phyloP scores from a whole-genome alignment of 2,888 invertebrate genomes.

The Lasioglossum morio region DNA sequence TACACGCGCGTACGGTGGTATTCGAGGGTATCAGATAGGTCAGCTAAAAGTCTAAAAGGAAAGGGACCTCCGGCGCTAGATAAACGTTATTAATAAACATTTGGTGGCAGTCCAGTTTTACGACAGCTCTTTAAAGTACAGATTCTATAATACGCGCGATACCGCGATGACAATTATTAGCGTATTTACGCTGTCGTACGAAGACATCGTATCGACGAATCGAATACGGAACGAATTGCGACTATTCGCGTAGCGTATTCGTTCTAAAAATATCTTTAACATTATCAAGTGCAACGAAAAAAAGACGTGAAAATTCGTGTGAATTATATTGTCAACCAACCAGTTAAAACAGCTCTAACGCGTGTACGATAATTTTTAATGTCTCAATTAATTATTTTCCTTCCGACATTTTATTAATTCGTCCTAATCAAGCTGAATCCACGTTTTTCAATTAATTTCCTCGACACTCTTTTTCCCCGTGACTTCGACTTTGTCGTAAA shows the following conservation, averaged over 20 bases:
- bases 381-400: slow-evolving; percentile 45
- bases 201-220: not conserved
- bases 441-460: slow-evolving; percentile 36
- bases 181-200: not conserved
- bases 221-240: slow-evolving; percentile 18
- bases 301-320: not conserved
- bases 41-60: slow-evolving; percentile 62
- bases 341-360: slow-evolving; percentile 40
- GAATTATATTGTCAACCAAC: not conserved
- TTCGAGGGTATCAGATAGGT: slow-evolving; percentile 72
- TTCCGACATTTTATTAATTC: slow-evolving; percentile 33
- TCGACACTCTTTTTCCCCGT: not conserved
- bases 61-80: slow-evolving; percentile 59
- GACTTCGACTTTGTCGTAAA: not conserved
- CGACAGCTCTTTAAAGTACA: slow-evolving; percentile 20
- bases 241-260: not conserved
- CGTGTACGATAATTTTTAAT: slow-evolving; percentile 53
- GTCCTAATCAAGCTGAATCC: slow-evolving; percentile 36
- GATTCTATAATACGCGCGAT: slow-evolving; percentile 10
- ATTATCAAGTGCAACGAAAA: slow-evolving; percentile 21
- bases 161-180: not conserved
- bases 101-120: slow-evolving; percentile 41
- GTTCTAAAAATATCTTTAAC: slow-evolving; percentile 27
- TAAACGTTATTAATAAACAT: slow-evolving; percentile 68
- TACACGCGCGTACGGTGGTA: slow-evolving; percentile 23